Conservation (phyloP, 2,888 invertebrate species). For the Ormyrus rosae region DNA sequence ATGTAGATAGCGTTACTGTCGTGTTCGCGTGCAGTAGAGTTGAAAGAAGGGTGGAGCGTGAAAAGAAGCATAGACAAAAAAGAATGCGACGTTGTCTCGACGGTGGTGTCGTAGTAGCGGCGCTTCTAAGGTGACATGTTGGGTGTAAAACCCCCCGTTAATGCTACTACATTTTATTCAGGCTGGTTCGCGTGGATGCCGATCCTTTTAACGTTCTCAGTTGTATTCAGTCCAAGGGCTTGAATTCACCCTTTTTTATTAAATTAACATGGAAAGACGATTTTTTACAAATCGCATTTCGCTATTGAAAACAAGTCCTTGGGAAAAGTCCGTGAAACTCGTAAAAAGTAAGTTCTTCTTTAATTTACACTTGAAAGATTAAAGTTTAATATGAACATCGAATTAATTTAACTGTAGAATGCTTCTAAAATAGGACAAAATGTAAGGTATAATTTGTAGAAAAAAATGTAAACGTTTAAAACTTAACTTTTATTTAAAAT, state of each 20-base stretch:
- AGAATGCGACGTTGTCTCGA: constrained; percentile 12
- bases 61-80: constrained; percentile 14
- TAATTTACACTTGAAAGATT: too few species aligned
- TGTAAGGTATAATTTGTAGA: too few species aligned
- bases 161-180: constrained; percentile 16
- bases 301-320: too few species aligned
- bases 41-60: constrained; percentile 23
- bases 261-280: not conserved
- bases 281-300: too few species aligned
- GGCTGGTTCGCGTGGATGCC: not conserved
- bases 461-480: too few species aligned
- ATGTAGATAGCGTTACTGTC: constrained; percentile 3
- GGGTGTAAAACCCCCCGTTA: constrained; percentile 11
- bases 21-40: not conserved
- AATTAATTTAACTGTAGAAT: too few species aligned
- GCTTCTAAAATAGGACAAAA: too few species aligned
- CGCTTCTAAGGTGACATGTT: constrained; percentile 14
- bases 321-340: too few species aligned
- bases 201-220: constrained; percentile 1
- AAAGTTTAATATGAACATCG: too few species aligned
- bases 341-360: too few species aligned
- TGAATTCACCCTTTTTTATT: not conserved
- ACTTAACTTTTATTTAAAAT: too few species aligned
- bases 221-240: too few species aligned
- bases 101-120: not conserved